These are phyloP conservation scores for Macaria liturata DNA, from an alignment of 2,888 invertebrate genomes.

Conservation along the genomic window DNA sequence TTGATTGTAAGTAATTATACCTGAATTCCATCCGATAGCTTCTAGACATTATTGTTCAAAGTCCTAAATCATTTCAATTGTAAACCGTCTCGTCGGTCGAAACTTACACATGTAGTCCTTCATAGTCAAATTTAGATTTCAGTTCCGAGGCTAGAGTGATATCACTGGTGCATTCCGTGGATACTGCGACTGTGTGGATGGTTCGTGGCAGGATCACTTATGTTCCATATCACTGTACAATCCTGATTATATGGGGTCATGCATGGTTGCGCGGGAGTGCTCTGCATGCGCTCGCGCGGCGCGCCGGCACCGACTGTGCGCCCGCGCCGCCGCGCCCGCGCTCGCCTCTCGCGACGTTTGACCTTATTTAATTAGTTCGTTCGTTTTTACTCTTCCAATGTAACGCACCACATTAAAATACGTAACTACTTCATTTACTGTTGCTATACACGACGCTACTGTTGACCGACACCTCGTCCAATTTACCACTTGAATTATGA, in stretches of 20 bases:
- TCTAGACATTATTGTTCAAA: not conserved
- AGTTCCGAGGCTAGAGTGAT: conserved; percentile 5
- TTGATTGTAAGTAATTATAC: no score
- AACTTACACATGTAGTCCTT: conserved; percentile 8
- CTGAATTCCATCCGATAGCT: not conserved
- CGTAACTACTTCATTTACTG: conserved; percentile 71
- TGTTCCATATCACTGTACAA: conserved; percentile 19
- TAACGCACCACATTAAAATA: conserved; percentile 76
- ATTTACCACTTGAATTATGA: no score
- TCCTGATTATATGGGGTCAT: conserved; percentile 11
- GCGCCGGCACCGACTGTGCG: conserved; percentile 55
- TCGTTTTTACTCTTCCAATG: conserved; percentile 80
- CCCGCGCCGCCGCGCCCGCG: conserved; percentile 46
- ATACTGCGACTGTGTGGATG: not conserved
- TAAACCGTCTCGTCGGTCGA: not conserved
- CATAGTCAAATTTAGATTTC: conserved; percentile 7
- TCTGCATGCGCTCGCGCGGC: conserved; percentile 48
- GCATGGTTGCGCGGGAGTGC: conserved; percentile 25
- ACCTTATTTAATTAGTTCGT: conserved; percentile 83
- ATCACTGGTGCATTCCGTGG: conserved; percentile 1
- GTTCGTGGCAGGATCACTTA: conserved; percentile 16
- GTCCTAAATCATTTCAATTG: not conserved
- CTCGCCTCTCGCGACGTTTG: conserved; percentile 69
- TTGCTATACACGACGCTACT: conserved; percentile 61
- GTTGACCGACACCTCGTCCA: conserved; percentile 13